Conservation (phyloP, 2,888 invertebrate species). For the Acanthopleura granulata region DNA sequence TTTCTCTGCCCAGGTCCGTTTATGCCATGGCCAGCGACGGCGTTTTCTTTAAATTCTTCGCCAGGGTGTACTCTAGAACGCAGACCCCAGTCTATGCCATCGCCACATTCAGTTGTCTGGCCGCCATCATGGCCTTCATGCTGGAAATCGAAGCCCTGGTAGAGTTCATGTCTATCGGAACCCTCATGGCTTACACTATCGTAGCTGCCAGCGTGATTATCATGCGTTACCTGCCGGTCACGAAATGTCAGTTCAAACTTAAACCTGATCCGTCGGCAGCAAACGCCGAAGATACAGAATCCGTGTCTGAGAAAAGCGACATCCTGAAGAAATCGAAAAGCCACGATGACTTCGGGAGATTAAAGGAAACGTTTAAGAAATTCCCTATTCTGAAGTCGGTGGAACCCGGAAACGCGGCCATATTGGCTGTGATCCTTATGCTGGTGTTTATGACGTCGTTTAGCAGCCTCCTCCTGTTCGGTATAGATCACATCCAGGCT, state of each 20-base stretch:
- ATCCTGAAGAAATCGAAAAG: slow-evolving; percentile 65
- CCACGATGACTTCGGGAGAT: slow-evolving; percentile 77
- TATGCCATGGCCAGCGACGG: slow-evolving; percentile 94
- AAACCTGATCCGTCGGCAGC: slow-evolving; percentile 49
- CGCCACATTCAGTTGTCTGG: slow-evolving; percentile 56
- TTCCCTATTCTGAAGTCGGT: slow-evolving; percentile 82
- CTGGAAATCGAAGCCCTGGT: slow-evolving; percentile 91
- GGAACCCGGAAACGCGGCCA: slow-evolving; percentile 82
- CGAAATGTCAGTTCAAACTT: slow-evolving; percentile 64
- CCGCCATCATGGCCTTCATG: slow-evolving; percentile 80
- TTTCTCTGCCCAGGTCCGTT: slow-evolving; percentile 86
- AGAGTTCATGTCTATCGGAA: slow-evolving; percentile 96
- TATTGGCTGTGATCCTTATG: slow-evolving; percentile 73
- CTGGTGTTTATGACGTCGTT: slow-evolving; percentile 73
- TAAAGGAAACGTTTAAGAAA: slow-evolving; percentile 80
- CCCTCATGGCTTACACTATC: slow-evolving; percentile 92
- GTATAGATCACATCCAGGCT: slow-evolving; percentile 71
- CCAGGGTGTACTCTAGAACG: slow-evolving; percentile 82
- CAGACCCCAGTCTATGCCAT: slow-evolving; percentile 73
- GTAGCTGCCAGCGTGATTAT: slow-evolving; percentile 92
- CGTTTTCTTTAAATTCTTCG: slow-evolving; percentile 79
- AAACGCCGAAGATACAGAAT: slow-evolving; percentile 39
- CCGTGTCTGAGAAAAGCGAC: slow-evolving; percentile 33
- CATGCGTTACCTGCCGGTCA: slow-evolving; percentile 78
- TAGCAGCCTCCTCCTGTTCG: slow-evolving; percentile 73